Conservation (phyloP, 2,113 vertebrate genomes). For the Phodopus roborovskii region DNA sequence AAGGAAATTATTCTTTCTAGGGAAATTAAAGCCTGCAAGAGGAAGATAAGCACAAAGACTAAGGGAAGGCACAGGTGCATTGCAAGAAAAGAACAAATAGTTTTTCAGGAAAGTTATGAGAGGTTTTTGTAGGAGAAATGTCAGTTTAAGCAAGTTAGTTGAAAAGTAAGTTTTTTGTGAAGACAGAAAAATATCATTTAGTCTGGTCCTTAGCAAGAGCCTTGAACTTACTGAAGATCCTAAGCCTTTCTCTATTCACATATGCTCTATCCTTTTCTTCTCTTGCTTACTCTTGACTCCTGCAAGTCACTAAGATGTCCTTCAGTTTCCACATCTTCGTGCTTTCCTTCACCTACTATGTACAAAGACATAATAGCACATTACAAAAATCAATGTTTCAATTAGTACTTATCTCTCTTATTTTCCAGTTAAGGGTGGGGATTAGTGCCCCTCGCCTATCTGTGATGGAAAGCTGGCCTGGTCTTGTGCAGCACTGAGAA, state of each 20-base stretch:
- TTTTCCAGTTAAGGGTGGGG: neutral
- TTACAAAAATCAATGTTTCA: neutral
- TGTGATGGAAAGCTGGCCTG: too few relatives aligned
- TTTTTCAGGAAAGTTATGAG: neutral
- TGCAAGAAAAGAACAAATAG: constrained; percentile 5
- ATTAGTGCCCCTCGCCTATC: neutral
- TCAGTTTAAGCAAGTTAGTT: constrained; percentile 31
- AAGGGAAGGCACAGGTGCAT: constrained; percentile 19
- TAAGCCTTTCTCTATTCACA: neutral
- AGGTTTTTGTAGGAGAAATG: neutral
- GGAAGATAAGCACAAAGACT: neutral
- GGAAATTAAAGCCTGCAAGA: constrained; percentile 36
- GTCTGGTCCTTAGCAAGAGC: neutral
- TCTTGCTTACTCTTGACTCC: neutral
- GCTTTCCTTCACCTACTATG: neutral
- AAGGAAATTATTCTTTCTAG: neutral
- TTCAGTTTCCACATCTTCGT: neutral
- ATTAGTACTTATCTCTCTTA: neutral
- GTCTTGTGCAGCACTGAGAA: too few relatives aligned
- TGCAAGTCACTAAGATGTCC: neutral
- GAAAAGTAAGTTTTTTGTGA: constrained; percentile 8
- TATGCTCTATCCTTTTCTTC: neutral
- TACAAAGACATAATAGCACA: neutral
- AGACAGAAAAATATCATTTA: neutral
- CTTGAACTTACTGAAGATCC: neutral